Base-by-base conservation (phyloP, 1,140 invertebrate species). In the Stenopsyche tienmushanensis region DNA sequence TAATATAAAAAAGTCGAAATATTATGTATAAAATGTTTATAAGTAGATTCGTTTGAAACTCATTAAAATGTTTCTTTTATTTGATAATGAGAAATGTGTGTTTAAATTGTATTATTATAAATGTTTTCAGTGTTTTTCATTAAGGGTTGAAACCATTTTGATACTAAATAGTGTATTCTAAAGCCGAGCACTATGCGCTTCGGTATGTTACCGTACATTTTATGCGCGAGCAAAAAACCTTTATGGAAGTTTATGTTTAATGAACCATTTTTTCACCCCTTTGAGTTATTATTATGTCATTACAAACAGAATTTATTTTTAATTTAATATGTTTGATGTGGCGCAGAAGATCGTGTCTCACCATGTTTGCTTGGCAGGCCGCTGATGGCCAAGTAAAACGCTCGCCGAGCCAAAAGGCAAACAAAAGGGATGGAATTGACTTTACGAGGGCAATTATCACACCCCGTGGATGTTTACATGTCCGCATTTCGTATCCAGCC, bases 401-500 rank as follows among this genome's bases (percentile, higher is more conserved):
- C 13, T 24, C 8, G 60, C 44, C 26, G 2, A 25, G n/a, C n/a
- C 29, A 34, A 13, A 13, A 3, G 8, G 29, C 64, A 66, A 66
- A 66, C 64, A 66, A 66, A 66, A 49, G 47, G 50, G 47, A 23
- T 29, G 13, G 54, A 66, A 60, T 60, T 59, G 55, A 45, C 64
- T 53, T 59, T 44, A 47, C 39, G 64, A 58, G 13, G 44, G 50
- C 21, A 59, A 59, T 59, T 59, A 62, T 62, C 23, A 41, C 47
- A 18, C 55, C 13, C 26, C 9, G n/a, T n/a, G 20, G 20, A 23
- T 59, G 57, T 59, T 59, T 41, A 29, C 57, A 15, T 9, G 47
- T 26, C 20, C 41, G 34, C 10, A 34, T 58, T 39, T 20, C 54
- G n/a, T n/a, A n/a, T n/a, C n/a, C n/a, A n/a, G n/a, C 29, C 29